Percentiles rank a stretch among this genome's conserved stretches.
Conservation (phyloP, 2,113 vertebrate species). For the Marmota monax region DNA sequence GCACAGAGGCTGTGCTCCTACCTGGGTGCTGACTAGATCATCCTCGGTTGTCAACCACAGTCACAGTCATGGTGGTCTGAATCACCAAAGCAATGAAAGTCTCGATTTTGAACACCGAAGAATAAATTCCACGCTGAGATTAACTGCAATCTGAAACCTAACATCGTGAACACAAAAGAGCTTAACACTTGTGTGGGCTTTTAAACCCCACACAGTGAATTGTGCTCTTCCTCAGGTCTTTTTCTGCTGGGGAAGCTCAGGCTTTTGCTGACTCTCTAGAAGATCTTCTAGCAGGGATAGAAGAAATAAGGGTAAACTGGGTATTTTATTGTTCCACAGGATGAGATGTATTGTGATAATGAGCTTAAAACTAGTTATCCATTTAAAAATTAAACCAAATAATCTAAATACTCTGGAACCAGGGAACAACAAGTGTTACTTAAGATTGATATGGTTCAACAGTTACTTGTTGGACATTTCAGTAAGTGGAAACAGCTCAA, state of each 20-base stretch:
- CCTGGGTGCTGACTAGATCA: conserved; percentile 88
- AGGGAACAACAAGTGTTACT: not conserved
- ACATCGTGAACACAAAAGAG: not conserved
- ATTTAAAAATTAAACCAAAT: not conserved
- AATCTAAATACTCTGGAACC: not conserved
- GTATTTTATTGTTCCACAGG: not conserved
- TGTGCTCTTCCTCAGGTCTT: not conserved
- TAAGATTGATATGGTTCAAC: not conserved
- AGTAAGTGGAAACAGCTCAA: not conserved
- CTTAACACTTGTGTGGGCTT: not conserved
- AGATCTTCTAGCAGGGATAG: not conserved
- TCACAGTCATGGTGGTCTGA: conserved; percentile 90
- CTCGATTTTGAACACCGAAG: conserved; percentile 91
- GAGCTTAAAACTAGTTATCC: not conserved
- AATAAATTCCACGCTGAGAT: conserved; percentile 90
- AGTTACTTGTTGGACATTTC: not conserved
- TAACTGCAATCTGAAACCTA: conserved; percentile 91
- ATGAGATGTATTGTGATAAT: not conserved
- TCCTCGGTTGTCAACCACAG: conserved; percentile 89
- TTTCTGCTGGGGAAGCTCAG: not conserved
- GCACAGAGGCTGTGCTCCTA: conserved; percentile 53
- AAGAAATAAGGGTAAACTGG: not conserved
- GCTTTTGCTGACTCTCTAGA: not conserved
- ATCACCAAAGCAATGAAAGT: conserved; percentile 89
- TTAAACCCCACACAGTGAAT: not conserved